Conservation (phyloP, 2,888 invertebrate species). For the Amphimallon solstitiale region DNA sequence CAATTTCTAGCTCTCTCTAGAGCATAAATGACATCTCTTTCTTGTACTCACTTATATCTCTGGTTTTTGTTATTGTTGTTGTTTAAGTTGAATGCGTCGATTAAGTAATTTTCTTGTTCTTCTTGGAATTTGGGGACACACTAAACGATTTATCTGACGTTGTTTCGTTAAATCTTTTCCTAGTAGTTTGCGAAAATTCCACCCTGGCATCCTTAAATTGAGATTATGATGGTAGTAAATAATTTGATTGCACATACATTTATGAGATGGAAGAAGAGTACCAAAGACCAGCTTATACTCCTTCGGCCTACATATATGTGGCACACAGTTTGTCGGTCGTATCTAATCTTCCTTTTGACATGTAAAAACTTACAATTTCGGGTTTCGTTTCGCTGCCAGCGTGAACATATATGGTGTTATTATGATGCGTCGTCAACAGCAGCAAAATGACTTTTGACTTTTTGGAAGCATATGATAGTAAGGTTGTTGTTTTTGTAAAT, state of each 20-base stretch:
- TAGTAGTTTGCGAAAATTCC: constrained; percentile 7
- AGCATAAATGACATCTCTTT: constrained; percentile 11
- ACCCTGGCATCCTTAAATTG: not conserved
- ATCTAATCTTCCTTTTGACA: not conserved
- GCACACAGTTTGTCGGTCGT: no score
- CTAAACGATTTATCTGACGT: not conserved
- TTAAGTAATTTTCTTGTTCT: constrained; percentile 1
- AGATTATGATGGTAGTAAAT: not conserved
- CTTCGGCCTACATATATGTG: constrained; percentile 6
- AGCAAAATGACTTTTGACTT: no score
- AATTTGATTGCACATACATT: constrained; percentile 16
- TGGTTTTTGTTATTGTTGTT: not conserved
- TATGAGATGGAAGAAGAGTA: no score
- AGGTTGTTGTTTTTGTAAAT: no score
- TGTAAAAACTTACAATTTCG: not conserved
- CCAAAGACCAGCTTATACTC: not conserved
- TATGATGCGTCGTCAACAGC: no score
- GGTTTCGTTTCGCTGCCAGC: not conserved
- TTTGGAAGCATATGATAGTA: no score
- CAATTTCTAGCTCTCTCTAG: constrained; percentile 5
- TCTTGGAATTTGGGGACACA: not conserved
- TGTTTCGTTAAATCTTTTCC: not conserved
- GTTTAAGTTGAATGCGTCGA: not conserved
- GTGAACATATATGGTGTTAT: no score
- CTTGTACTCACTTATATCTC: not conserved